A percentile compares a stretch with the other conserved stretches of the same genome.
Evolutionary conservation across 2,888 invertebrate genomes (phyloP).

Genomic region (Troglohyphantes excavatus): DNA sequence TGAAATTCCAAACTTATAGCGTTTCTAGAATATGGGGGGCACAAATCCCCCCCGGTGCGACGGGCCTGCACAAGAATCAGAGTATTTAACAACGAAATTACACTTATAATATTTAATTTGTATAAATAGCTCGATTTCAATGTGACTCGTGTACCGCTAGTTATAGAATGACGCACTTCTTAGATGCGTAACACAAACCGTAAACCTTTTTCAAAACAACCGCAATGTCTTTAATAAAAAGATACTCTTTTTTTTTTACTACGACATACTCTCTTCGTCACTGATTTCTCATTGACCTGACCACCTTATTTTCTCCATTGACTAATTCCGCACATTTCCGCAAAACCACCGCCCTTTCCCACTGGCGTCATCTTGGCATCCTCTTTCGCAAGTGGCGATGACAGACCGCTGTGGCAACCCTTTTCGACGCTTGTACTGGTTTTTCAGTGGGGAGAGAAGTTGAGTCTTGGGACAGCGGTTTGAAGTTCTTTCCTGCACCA

Average conservation of each 20-base stretch:
- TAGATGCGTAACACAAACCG: background rate
- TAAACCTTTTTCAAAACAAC: background rate
- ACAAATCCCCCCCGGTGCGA: too few species aligned
- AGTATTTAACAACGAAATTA: too few species aligned
- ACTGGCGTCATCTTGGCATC: slow-evolving; percentile 49
- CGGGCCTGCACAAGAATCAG: too few species aligned
- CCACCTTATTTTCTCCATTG: background rate
- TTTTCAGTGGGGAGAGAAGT: slow-evolving; percentile 64
- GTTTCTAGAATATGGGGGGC: too few species aligned
- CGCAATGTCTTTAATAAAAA: background rate
- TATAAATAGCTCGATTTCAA: too few species aligned
- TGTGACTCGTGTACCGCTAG: too few species aligned
- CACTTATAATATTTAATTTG: too few species aligned
- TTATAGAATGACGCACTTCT: background rate
- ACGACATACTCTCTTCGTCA: slow-evolving; percentile 26
- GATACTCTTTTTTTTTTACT: background rate
- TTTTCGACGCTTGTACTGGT: slow-evolving; percentile 70
- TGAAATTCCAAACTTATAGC: too few species aligned
- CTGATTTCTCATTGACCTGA: slow-evolving; percentile 24
- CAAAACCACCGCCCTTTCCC: slow-evolving; percentile 10
- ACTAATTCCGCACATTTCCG: slow-evolving; percentile 12
- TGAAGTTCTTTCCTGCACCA: slow-evolving; percentile 5
- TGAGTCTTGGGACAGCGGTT: background rate
- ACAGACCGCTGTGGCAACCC: slow-evolving; percentile 22
- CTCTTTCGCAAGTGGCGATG: slow-evolving; percentile 58